phyloP scores from a whole-genome alignment of 2,888 invertebrate species.

The Trachelus iudaicus region DNA sequence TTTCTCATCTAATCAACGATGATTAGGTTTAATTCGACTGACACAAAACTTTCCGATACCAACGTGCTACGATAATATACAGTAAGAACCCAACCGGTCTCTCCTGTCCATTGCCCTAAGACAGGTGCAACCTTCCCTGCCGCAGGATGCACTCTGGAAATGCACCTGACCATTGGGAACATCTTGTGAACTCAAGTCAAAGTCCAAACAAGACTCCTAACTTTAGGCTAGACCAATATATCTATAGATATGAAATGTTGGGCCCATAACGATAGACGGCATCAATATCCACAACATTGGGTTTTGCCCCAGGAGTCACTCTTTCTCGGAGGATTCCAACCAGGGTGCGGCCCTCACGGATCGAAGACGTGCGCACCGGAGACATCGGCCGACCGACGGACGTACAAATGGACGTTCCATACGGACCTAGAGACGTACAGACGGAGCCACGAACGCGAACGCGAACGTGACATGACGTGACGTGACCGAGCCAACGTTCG shows the following conservation, averaged over 20 bases:
- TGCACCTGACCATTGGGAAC: neutral
- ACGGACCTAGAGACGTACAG: neutral
- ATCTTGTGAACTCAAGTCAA: neutral
- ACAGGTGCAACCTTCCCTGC: neutral
- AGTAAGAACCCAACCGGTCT: neutral
- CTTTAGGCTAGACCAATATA: neutral
- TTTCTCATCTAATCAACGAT: neutral
- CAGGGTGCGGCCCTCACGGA: conserved; percentile 45
- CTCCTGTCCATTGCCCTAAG: neutral
- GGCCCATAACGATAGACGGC: neutral
- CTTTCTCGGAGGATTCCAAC: conserved; percentile 19
- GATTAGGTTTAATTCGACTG: neutral
- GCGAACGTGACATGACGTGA: conserved; percentile 50
- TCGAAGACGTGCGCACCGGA: conserved; percentile 44
- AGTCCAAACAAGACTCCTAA: neutral
- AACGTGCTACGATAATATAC: neutral
- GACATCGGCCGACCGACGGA: conserved; percentile 37
- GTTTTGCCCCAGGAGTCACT: conserved; percentile 9
- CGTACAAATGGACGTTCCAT: conserved; percentile 29
- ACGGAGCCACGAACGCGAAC: conserved; percentile 30
- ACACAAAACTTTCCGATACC: neutral
- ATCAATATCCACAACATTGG: neutral
- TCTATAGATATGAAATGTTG: neutral
- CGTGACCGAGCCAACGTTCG: conserved; percentile 33
- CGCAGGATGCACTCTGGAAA: neutral